phyloP scores from a whole-genome alignment of 2,113 vertebrate genomes.

The rabbit (Oryctolagus cuniculus) region DNA sequence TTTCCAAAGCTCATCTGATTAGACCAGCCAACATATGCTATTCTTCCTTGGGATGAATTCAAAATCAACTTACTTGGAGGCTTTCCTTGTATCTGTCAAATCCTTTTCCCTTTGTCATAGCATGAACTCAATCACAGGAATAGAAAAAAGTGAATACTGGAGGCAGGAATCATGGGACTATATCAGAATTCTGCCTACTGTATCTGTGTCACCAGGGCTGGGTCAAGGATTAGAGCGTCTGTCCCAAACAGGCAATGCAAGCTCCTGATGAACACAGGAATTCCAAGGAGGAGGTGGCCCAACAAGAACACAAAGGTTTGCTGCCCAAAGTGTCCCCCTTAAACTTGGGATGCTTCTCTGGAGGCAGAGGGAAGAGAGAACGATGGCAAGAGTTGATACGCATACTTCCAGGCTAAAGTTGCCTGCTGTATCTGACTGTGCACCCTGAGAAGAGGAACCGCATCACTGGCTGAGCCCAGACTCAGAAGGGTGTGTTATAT shows the following conservation, averaged over 20 bases:
- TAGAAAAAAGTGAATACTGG: not conserved
- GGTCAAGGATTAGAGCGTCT: not conserved
- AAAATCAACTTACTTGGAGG: not conserved
- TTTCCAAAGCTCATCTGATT: not conserved
- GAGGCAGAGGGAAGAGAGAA: not conserved
- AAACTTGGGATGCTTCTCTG: not conserved
- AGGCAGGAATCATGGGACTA: not conserved
- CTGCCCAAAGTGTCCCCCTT: not conserved
- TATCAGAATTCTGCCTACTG: not conserved
- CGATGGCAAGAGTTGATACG: not conserved
- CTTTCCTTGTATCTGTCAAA: not conserved
- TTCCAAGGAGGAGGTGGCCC: not conserved
- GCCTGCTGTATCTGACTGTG: not conserved
- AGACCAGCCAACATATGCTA: not conserved
- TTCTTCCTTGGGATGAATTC: not conserved
- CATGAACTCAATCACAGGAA: not conserved
- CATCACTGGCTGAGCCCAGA: not conserved
- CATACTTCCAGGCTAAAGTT: not conserved
- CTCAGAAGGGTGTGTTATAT: not conserved
- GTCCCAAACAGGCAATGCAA: rapidly evolving
- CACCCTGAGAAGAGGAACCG: not conserved
- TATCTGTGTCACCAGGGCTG: not conserved
- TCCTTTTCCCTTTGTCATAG: not conserved
- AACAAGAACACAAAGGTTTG: not conserved
- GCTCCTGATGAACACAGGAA: not conserved